These are phyloP conservation scores for Corvus cornix DNA, from an alignment of 2,113 vertebrate genomes.

Conservation along the genomic window DNA sequence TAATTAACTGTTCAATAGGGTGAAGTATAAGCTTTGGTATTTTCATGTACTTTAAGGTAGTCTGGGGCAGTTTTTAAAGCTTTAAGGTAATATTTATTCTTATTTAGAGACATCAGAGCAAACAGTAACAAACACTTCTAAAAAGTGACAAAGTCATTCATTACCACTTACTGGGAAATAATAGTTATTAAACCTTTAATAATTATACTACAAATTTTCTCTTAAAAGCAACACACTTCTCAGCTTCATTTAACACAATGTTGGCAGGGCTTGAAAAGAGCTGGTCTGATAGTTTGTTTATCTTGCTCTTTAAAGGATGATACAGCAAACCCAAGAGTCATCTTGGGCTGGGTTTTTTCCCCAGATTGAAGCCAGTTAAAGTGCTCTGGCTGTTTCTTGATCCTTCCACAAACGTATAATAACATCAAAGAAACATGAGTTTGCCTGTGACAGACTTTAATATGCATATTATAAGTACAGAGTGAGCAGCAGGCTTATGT, in stretches of 20 bases:
- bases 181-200: not conserved
- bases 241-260: not conserved
- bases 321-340: not conserved
- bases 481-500: not conserved
- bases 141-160: not conserved
- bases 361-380: not conserved
- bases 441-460: constrained; percentile 55
- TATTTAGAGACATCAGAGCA: not conserved
- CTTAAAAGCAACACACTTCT: not conserved
- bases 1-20: not conserved
- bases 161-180: not conserved
- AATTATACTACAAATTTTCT: not conserved
- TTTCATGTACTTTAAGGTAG: not conserved
- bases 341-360: no score
- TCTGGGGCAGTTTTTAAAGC: not conserved
- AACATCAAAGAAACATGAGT: not conserved
- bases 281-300: not conserved
- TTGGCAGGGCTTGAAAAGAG: not conserved
- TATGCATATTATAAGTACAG: not conserved
- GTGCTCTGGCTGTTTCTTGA: not conserved
- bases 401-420: not conserved
- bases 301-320: not conserved
- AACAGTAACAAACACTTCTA: not conserved
- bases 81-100: not conserved
- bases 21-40: not conserved